Conservation (phyloP, 2,113 vertebrate genomes). For the Erpornis zantholeuca region DNA sequence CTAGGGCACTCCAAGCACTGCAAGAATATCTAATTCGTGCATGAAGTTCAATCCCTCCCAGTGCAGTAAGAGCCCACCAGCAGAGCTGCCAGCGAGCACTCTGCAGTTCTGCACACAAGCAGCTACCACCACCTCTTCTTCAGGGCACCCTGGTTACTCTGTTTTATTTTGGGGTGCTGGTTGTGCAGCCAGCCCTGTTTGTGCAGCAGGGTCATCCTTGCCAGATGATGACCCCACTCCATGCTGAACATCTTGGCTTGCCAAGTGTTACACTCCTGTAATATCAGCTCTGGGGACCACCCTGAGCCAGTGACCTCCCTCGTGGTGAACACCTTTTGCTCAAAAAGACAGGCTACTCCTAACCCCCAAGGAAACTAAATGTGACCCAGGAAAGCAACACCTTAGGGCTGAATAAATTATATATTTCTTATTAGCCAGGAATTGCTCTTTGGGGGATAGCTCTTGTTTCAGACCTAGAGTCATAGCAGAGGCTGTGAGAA, state of each 20-base stretch:
- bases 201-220: neutral
- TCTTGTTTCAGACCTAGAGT: neutral
- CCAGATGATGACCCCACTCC: neutral
- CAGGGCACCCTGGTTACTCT: neutral
- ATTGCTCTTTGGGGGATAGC: neutral
- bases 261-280: neutral
- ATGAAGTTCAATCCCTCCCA: neutral
- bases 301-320: fast-evolving
- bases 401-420: neutral
- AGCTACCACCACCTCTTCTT: neutral
- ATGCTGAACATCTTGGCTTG: neutral
- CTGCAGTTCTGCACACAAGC: neutral
- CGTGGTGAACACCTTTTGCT: neutral
- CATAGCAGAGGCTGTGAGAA: neutral
- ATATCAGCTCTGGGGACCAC: neutral
- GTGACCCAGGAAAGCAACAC: neutral
- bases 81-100: fast-evolving
- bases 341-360: neutral
- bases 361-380: neutral
- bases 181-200: neutral
- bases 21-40: neutral
- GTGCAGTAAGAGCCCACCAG: neutral
- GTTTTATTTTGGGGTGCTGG: neutral
- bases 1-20: neutral
- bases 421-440: neutral